phyloP scores from a whole-genome alignment of 2,797 vertebrate species.

The Hirundo rustica region DNA sequence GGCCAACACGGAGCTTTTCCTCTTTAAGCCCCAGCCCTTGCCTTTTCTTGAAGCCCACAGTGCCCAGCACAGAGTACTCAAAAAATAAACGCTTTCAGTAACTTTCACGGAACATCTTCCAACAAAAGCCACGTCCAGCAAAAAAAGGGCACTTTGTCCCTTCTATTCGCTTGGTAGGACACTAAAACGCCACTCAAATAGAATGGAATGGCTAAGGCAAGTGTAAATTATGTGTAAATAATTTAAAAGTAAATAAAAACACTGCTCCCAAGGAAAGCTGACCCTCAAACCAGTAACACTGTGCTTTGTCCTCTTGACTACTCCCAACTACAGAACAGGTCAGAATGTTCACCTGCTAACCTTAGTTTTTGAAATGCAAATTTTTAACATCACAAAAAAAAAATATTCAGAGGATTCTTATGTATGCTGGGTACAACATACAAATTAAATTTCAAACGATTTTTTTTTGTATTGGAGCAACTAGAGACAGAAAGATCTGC shows the following conservation, averaged over 20 bases:
- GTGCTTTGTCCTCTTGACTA: not conserved
- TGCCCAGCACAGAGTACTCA: not conserved
- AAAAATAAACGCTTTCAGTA: not conserved
- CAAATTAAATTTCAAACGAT: not conserved
- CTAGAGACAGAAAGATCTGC: not conserved
- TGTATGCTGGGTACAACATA: not conserved
- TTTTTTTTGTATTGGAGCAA: not conserved
- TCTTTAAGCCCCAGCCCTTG: not conserved
- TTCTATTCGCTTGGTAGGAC: not conserved
- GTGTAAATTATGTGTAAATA: not conserved
- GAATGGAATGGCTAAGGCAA: not conserved
- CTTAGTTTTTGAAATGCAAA: fast-evolving
- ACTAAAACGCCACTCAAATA: not conserved
- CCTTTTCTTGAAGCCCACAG: not conserved
- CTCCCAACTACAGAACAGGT: not conserved
- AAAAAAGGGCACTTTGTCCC: not conserved
- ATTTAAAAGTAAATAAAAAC: not conserved
- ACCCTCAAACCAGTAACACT: not conserved
- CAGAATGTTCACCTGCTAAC: not conserved
- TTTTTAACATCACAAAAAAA: not conserved
- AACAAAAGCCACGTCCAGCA: not conserved
- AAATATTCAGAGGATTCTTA: not conserved
- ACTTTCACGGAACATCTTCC: not conserved
- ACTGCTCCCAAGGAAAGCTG: not conserved
- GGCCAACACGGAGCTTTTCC: not conserved